Evolutionary conservation across 2,888 invertebrate genomes (phyloP).

Genomic region (Tribolium freemani): DNA sequence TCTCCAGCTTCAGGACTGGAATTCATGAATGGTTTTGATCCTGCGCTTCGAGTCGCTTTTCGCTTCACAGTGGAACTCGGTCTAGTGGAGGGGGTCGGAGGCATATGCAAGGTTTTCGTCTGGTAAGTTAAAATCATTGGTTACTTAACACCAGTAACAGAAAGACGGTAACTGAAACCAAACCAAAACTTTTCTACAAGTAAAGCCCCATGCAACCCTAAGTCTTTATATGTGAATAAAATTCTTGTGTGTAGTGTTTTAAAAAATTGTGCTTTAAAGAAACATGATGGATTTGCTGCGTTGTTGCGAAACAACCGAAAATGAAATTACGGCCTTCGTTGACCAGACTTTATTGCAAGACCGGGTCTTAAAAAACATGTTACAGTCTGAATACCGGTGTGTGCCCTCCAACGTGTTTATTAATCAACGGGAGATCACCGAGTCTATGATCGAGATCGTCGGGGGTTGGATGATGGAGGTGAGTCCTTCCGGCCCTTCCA

Average conservation of each 20-base stretch:
- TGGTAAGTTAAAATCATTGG: conserved; percentile 31
- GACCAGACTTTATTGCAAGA: conserved; percentile 83
- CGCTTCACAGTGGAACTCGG: conserved; percentile 1
- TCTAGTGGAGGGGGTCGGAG: conserved; percentile 17
- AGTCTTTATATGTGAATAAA: conserved; percentile 24
- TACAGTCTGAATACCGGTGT: conserved; percentile 89
- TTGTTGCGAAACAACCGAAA: conserved; percentile 64
- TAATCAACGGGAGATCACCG: conserved; percentile 87
- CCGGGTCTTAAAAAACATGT: conserved; percentile 85
- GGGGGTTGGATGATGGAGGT: conserved; percentile 99
- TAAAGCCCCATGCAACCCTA: conserved; percentile 9
- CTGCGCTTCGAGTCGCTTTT: conserved; percentile 25
- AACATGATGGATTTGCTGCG: conserved; percentile 63
- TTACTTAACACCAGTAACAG: conserved; percentile 39
- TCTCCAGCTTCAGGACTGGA: conserved; percentile 9
- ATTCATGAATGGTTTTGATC: conserved; percentile 25
- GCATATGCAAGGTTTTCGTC: conserved; percentile 25
- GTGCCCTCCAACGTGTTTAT: conserved; percentile 70
- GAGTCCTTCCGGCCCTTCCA: conserved; percentile 57
- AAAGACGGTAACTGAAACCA: conserved; percentile 18
- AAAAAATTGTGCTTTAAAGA: background rate
- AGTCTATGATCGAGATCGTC: conserved; percentile 92
- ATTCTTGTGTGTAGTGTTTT: conserved; percentile 11
- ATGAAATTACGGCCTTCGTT: conserved; percentile 65
- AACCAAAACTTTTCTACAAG: conserved; percentile 11